Conservation (phyloP, 2,113 vertebrate genomes). For the Morone saxatilis region DNA sequence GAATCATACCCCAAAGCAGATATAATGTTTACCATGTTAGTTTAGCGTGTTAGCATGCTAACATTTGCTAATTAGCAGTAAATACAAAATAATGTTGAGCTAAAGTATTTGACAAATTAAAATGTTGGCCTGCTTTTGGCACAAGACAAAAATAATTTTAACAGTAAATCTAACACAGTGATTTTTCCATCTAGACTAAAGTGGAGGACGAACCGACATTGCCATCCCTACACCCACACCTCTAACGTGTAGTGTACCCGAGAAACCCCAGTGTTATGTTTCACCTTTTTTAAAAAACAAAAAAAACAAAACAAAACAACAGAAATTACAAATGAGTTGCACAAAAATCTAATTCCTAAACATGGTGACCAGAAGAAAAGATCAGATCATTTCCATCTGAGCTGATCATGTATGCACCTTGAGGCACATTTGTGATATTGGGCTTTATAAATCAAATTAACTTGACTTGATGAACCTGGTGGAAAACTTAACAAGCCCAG, state of each 20-base stretch:
- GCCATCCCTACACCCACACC: background rate
- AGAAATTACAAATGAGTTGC: background rate
- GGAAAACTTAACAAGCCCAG: background rate
- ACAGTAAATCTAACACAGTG: background rate
- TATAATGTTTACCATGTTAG: no score
- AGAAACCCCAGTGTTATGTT: background rate
- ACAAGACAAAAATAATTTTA: no score
- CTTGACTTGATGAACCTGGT: no score
- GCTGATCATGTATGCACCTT: background rate
- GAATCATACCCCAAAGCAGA: no score
- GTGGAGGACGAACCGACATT: background rate
- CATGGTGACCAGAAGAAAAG: background rate
- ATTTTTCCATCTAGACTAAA: background rate
- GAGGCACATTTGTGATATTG: no score
- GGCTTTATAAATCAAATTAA: no score
- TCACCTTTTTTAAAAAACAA: no score
- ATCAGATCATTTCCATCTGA: background rate
- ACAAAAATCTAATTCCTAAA: background rate
- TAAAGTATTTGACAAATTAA: no score
- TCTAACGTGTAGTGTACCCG: background rate
- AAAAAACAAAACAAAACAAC: no score
- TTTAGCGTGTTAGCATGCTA: background rate
- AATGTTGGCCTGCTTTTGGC: no score
- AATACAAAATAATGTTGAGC: no score
- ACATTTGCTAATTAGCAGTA: no score